Base-by-base conservation (phyloP, 2,113 vertebrate genomes). In the Chionodraco myersi region DNA sequence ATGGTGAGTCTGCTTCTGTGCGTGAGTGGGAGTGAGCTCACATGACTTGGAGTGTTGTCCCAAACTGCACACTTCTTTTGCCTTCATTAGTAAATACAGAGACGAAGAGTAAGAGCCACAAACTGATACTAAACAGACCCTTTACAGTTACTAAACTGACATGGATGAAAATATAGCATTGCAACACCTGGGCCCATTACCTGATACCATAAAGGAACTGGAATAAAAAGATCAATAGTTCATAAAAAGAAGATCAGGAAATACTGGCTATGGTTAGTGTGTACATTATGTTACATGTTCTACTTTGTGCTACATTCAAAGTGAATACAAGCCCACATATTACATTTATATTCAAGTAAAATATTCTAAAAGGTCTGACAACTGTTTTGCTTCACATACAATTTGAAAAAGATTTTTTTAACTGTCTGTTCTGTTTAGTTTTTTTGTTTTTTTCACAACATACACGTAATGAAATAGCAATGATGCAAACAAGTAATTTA, bases 1-100 rank as follows among this genome's bases (percentile, higher is more conserved):
- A 85, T 64, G 77, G n/a, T 78, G 79, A 70, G 71, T 83, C 56
- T 80, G 62, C 23, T 49, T 83, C 70, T 72, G 72, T 65, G 54
- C 44, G 15, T 78, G 63, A 84, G 72, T 36, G 41, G 60, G 63
- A 59, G 30, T 30, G 30, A 77, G 56, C 82, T 80, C 80, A 90
- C 83, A 64, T 91, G 82, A 90, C 84, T 58, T 5, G 30, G 30
- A 30, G 47, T 71, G 75, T 75, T 47, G 11, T 49, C 64, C 45
- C 49, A 62, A 84, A 84, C 75, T 52, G 41, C 41, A 12, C 21
- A 14, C 1, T 57, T 26, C 75, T 30, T 77, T 72, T 52, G 66
- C 41, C 34, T 74, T 18, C 34, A 54, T 64, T 64, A 51, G 57
- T 48, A 64, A 57, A 69, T 47, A 12, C 49, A n/a, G 65, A 56